Percentiles rank a stretch among this genome's conserved stretches.
These are phyloP conservation scores for Cylloceria caligata DNA, from an alignment of 2,888 invertebrate genomes.

Conservation along the genomic window DNA sequence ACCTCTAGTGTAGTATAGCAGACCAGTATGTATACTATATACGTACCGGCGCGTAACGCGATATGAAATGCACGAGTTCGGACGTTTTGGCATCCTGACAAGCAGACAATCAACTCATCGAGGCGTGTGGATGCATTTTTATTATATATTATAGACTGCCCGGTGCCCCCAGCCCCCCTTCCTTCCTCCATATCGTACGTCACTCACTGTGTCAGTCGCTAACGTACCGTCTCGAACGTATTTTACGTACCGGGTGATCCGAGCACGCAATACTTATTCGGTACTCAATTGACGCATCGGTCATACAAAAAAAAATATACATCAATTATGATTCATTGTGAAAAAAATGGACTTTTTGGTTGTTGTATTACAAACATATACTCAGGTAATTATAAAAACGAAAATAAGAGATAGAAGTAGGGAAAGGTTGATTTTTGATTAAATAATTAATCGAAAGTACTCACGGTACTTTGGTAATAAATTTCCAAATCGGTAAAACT, in stretches of 20 bases:
- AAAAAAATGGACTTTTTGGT: too few relatives aligned
- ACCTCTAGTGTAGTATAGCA: constrained; percentile 36
- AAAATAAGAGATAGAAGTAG: too few relatives aligned
- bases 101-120: constrained; percentile 85
- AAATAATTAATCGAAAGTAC: too few relatives aligned
- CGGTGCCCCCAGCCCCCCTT: constrained; percentile 83
- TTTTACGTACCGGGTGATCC: constrained; percentile 83
- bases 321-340: too few relatives aligned
- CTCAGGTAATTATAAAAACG: too few relatives aligned
- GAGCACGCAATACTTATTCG: constrained; percentile 62
- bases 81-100: constrained; percentile 85
- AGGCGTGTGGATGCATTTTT: constrained; percentile 85
- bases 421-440: too few relatives aligned
- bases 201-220: constrained; percentile 81
- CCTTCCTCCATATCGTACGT: constrained; percentile 72
- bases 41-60: constrained; percentile 81
- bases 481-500: too few relatives aligned
- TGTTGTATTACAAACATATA: too few relatives aligned
- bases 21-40: constrained; percentile 24
- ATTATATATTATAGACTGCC: constrained; percentile 85
- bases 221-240: constrained; percentile 84
- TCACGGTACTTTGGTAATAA: too few relatives aligned
- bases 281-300: neutral
- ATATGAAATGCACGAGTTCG: constrained; percentile 84
- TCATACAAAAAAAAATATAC: neutral